Evolutionary conservation across 2,797 vertebrate species (phyloP).

Genomic region (Periophthalmus magnuspinnatus): DNA sequence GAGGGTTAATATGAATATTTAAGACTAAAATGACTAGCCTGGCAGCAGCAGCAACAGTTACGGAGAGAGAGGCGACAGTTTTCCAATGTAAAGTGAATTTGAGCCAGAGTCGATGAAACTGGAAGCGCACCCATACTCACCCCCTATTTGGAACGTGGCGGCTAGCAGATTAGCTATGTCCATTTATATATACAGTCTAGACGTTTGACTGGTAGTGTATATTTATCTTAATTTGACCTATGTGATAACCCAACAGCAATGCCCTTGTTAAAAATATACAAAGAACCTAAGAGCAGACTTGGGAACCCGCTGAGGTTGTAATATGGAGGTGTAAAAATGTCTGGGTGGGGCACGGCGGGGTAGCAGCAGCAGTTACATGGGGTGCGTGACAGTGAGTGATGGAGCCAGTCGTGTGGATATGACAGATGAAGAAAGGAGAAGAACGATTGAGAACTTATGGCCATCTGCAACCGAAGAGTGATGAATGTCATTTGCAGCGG

Average conservation of each 20-base stretch:
- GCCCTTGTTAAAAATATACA: neutral
- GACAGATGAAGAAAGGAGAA: constrained; percentile 56
- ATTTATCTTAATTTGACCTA: neutral
- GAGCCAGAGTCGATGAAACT: too few relatives aligned
- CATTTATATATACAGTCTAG: too few relatives aligned
- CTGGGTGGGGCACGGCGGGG: neutral
- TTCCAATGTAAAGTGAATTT: too few relatives aligned
- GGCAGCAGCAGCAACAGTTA: too few relatives aligned
- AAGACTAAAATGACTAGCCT: too few relatives aligned
- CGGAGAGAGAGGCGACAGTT: too few relatives aligned
- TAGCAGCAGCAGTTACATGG: constrained; percentile 26
- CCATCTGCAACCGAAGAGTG: constrained; percentile 52
- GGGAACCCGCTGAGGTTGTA: neutral
- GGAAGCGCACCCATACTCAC: too few relatives aligned
- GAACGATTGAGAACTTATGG: constrained; percentile 52
- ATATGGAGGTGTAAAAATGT: constrained; percentile 12
- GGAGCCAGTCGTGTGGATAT: constrained; percentile 44
- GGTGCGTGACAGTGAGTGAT: constrained; percentile 49
- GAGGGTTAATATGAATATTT: too few relatives aligned
- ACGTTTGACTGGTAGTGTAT: too few relatives aligned
- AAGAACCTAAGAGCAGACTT: neutral
- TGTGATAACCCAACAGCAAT: neutral
- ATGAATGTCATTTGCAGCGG: constrained; percentile 60
- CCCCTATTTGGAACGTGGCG: too few relatives aligned
- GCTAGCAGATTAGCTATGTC: too few relatives aligned